Conservation (phyloP, 2,797 vertebrate species). For the Lates japonicus region DNA sequence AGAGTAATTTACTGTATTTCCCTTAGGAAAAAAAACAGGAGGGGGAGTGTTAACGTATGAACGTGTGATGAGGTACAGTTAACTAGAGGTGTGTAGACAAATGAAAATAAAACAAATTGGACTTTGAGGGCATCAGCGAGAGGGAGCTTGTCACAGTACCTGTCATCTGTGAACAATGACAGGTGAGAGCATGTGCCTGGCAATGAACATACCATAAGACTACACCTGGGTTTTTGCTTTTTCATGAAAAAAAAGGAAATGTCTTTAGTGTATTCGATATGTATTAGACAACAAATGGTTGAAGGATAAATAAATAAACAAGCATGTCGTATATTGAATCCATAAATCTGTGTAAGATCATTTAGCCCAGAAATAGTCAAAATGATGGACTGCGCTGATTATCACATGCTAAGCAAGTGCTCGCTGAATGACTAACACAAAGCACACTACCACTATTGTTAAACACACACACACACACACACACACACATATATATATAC, state of each 20-base stretch:
- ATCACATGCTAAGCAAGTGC: constrained; percentile 70
- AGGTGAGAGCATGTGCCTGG: constrained; percentile 35
- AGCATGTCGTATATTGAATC: constrained; percentile 23
- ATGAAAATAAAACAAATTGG: constrained; percentile 53
- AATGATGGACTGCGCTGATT: constrained; percentile 73
- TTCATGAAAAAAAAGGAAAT: constrained; percentile 28
- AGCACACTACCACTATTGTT: constrained; percentile 17
- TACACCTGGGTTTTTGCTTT: constrained; percentile 30
- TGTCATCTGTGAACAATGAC: constrained; percentile 52
- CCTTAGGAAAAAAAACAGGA: neutral
- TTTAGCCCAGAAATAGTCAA: constrained; percentile 66
- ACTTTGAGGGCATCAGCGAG: constrained; percentile 38
- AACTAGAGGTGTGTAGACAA: constrained; percentile 45
- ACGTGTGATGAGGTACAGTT: constrained; percentile 31
- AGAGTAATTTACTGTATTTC: neutral
- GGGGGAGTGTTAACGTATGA: constrained; percentile 2
- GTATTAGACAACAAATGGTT: constrained; percentile 44
- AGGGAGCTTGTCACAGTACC: constrained; percentile 40
- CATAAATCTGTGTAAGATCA: constrained; percentile 63
- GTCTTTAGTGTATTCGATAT: constrained; percentile 19
- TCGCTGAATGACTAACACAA: constrained; percentile 60
- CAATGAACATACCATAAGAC: constrained; percentile 12
- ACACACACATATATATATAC: constrained; percentile 16
- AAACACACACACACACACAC: constrained; percentile 25
- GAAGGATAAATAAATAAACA: constrained; percentile 51